phyloP scores from a whole-genome alignment of 2,113 vertebrate genomes.

The Gopherus flavomarginatus region DNA sequence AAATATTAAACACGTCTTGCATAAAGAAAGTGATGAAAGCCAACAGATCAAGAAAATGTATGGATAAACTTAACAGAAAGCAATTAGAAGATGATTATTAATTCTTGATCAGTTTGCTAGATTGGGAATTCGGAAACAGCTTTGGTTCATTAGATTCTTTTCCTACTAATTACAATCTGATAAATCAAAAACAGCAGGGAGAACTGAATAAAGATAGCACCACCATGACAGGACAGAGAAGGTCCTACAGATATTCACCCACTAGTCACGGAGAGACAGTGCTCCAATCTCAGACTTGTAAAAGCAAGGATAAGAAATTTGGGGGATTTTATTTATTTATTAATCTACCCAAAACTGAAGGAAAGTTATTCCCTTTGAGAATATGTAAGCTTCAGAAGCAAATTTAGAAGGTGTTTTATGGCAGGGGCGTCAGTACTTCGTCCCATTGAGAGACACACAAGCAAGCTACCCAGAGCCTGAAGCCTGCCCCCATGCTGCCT shows the following conservation, averaged over 20 bases:
- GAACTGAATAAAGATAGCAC: neutral
- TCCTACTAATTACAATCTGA: slow-evolving; percentile 17
- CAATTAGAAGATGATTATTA: slow-evolving; percentile 46
- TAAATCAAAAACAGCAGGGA: slow-evolving; percentile 44
- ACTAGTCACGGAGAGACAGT: neutral
- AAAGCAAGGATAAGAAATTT: neutral
- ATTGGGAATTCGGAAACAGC: neutral
- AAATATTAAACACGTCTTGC: slow-evolving; percentile 63
- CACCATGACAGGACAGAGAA: neutral
- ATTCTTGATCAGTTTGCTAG: slow-evolving; percentile 43
- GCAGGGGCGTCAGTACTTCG: neutral
- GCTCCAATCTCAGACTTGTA: neutral
- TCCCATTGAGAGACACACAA: neutral
- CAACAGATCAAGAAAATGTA: neutral
- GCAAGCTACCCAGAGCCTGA: accelerated
- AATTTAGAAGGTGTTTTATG: neutral
- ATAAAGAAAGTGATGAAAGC: slow-evolving; percentile 48
- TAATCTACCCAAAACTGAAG: neutral
- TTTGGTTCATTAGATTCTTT: neutral
- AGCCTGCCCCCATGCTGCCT: neutral
- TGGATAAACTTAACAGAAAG: slow-evolving; percentile 39
- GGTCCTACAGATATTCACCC: neutral
- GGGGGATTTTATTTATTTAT: neutral
- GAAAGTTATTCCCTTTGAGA: neutral
- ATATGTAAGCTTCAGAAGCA: neutral